Evolutionary conservation across 2,888 invertebrate species (phyloP), one percentile per base, ranked within the genome.

Genomic region (Dusona sp.): DNA sequence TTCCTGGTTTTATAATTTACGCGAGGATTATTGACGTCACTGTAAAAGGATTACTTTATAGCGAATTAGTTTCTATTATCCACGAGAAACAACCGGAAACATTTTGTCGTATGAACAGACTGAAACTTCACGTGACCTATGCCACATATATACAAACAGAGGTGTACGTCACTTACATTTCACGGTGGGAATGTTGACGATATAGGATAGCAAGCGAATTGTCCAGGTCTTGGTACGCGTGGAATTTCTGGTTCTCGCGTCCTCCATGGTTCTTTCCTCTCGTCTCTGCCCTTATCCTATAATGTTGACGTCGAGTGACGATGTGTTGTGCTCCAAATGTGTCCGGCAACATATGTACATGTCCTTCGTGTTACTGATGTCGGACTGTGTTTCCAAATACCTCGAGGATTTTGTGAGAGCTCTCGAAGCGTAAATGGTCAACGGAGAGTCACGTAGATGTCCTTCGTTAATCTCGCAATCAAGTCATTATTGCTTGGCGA

Each of bases 191-290:
- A 75, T 48, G 36, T 65, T n/a, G 48, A 48, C 11, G 36, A 79
- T 45, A 68, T 33, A 54, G 79, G 68, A 25, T 22, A 65, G 61
- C 3, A 61, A 48, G 67, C 51, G 83, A 75, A 75, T 75, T 25
- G 84, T 70, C 68, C 61, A 65, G 84, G 9, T 51, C n/a, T 48
- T 29, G 48, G 78, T 29, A 73, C 64, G 54, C 65, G 38, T 45
- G 78, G 84, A 75, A 84, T 79, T 79, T 73, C 79, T 75, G 75
- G 61, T 75, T 79, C 75, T 75, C 74, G 61, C 67, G 57, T 54
- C 67, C 54, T 51, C 36, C 79, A 65, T 73, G 42, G 78, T 54
- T 68, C 57, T 29, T 38, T 74, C 36, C 19, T 42, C 73, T 65
- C 54, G 38, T 57, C 74, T 54, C 67, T 68, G 38, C 38, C 51